Base-by-base conservation (phyloP, 2,113 vertebrate genomes). In the Dromaius novaehollandiae region DNA sequence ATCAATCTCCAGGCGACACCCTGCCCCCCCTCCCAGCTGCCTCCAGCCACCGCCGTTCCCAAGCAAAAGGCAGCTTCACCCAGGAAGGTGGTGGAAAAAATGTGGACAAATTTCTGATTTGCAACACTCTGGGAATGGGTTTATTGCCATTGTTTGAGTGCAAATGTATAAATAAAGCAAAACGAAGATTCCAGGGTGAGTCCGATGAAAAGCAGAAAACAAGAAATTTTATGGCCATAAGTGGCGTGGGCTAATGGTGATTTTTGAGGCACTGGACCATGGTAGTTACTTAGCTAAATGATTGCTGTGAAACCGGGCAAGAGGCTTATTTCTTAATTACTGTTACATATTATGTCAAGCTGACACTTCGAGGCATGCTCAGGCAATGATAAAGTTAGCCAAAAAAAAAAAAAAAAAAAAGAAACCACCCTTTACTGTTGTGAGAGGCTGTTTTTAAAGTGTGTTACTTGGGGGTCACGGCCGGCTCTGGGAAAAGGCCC, bases 181-280 rank as follows among this genome's bases (percentile, higher is more conserved):
- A 98, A 97, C 98, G 98, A 98, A 98, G 99, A 99, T 98, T 98
- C 98, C 98, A 98, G 98, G 98, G 98, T 97, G 98, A 98, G 98
- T 97, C 98, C 97, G 97, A 98, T 99, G 99, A 99, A 98, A 99
- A 99, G 99, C 99, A 99, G 99, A 99, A 99, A 99, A 99, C 99
- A 98, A 98, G 98, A 99, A 99, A 99, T 99, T 99, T 99, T 99
- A 98, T 99, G 99, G 98, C 98, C 98, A 97, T 99, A 99, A 99
- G 99, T 98, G 99, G 99, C 99, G 98, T 99, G 98, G 98, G 98
- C 99, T 99, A 99, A 99, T 99, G 99, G 99, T 98, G 98, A 99
- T 99, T 99, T 99, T 98, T 99, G 99, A 99, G 98, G 98, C 99
- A 99, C 98, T 98, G 98, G 99, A 99, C 98, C 99, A 99, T 99